Percentiles rank a stretch among this genome's conserved stretches.
Evolutionary conservation across 2,888 invertebrate genomes (phyloP).

Genomic region (Stomorhina lunata): DNA sequence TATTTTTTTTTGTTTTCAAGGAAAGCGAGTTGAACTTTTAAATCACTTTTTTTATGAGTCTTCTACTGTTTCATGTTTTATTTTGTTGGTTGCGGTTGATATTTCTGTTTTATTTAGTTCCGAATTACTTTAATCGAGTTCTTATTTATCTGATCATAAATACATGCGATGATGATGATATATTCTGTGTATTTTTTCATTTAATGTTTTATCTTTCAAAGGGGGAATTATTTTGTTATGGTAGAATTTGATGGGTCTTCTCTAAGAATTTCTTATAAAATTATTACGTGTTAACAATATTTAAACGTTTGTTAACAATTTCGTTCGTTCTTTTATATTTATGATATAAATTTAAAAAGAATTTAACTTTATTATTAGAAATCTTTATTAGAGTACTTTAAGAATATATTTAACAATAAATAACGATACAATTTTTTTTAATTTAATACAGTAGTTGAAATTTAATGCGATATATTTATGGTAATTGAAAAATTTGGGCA

Average conservation of each 20-base stretch:
- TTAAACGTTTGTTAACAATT: slow-evolving; percentile 51
- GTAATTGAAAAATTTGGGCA: background rate
- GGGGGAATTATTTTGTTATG: slow-evolving; percentile 29
- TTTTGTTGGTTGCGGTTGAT: slow-evolving; percentile 1
- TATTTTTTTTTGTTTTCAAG: slow-evolving; percentile 62
- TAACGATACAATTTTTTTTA: background rate
- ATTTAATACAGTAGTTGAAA: background rate
- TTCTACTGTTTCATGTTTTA: slow-evolving; percentile 35
- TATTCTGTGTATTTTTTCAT: background rate
- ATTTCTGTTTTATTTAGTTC: slow-evolving; percentile 60
- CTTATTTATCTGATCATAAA: slow-evolving; percentile 61
- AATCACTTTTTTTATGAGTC: slow-evolving; percentile 57
- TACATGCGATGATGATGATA: slow-evolving; percentile 49
- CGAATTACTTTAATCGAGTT: slow-evolving; percentile 61
- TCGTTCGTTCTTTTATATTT: slow-evolving; percentile 24
- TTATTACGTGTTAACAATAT: slow-evolving; percentile 61
- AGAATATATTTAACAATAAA: slow-evolving; percentile 4
- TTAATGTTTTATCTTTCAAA: slow-evolving; percentile 11
- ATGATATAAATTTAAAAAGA: slow-evolving; percentile 23
- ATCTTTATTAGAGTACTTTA: slow-evolving; percentile 5
- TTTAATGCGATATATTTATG: no score
- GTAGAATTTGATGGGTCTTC: slow-evolving; percentile 55
- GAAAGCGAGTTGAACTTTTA: slow-evolving; percentile 63
- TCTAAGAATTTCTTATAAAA: slow-evolving; percentile 60
- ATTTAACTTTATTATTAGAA: slow-evolving; percentile 17